phyloP scores from a whole-genome alignment of 1,140 invertebrate genomes.

The Hyposmocoma kahamanoa region DNA sequence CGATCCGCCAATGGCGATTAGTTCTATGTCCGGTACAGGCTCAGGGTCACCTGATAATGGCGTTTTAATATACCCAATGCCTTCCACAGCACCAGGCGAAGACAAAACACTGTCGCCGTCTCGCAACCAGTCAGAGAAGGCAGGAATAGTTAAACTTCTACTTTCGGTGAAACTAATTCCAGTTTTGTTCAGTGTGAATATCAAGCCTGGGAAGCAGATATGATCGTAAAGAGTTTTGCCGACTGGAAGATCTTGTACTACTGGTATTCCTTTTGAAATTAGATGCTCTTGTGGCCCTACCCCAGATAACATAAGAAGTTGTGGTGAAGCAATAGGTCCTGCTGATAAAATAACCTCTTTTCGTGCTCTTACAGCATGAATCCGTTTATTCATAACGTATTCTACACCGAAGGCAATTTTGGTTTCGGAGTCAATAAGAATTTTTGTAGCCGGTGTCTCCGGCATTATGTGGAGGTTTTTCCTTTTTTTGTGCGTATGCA shows the following conservation, averaged over 20 bases:
- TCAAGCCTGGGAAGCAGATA: constrained; percentile 79
- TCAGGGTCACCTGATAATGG: constrained; percentile 71
- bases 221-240: constrained; percentile 76
- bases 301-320: constrained; percentile 80
- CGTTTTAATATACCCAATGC: constrained; percentile 78
- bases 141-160: constrained; percentile 21
- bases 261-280: constrained; percentile 65
- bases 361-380: constrained; percentile 51
- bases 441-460: constrained; percentile 75
- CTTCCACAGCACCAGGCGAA: constrained; percentile 77
- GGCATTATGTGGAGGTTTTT: constrained; percentile 79
- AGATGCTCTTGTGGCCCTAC: constrained; percentile 76
- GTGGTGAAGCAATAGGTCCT: constrained; percentile 76
- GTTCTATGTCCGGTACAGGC: constrained; percentile 78
- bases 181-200: constrained; percentile 74
- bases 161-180: constrained; percentile 49
- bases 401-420: constrained; percentile 80
- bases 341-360: constrained; percentile 78
- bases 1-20: constrained; percentile 75
- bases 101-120: constrained; percentile 67
- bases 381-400: constrained; percentile 67
- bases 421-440: constrained; percentile 76
- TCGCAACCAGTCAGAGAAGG: constrained; percentile 51
- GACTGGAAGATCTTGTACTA: constrained; percentile 72
- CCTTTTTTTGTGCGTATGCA: constrained; percentile 74